These are phyloP conservation scores for Pelodiscus sinensis DNA, from an alignment of 2,113 vertebrate genomes.

Conservation along the genomic window DNA sequence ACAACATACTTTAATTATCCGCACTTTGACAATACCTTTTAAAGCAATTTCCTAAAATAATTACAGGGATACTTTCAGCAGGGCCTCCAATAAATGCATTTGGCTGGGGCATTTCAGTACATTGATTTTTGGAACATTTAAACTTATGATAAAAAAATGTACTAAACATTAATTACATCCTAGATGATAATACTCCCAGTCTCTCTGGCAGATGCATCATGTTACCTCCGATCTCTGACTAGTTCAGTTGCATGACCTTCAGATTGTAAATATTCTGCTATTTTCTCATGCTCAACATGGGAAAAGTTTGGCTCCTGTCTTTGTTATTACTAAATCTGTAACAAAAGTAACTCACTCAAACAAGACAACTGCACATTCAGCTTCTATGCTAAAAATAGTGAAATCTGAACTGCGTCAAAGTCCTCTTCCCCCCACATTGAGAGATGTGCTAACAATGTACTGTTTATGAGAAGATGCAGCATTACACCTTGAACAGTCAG, in stretches of 20 bases:
- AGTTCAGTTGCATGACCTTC: background rate
- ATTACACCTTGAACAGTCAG: fast-evolving
- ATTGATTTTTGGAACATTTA: background rate
- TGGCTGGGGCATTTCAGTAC: background rate
- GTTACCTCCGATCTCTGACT: background rate
- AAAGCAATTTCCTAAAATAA: background rate
- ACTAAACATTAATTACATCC: background rate
- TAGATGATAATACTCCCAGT: background rate
- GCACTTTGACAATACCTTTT: background rate
- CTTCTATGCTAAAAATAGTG: background rate
- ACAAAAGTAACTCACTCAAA: background rate
- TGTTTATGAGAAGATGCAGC: background rate
- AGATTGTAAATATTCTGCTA: background rate
- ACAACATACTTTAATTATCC: background rate
- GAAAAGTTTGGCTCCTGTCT: background rate
- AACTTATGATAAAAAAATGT: background rate
- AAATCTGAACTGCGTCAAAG: background rate
- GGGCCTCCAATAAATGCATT: background rate
- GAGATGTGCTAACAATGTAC: background rate
- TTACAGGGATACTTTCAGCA: background rate
- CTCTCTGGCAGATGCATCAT: background rate
- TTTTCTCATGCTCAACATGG: background rate
- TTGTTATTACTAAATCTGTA: background rate
- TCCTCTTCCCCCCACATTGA: fast-evolving
- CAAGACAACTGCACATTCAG: background rate